Base-by-base conservation (phyloP, 2,888 invertebrate genomes). In the Camponotus fellah region DNA sequence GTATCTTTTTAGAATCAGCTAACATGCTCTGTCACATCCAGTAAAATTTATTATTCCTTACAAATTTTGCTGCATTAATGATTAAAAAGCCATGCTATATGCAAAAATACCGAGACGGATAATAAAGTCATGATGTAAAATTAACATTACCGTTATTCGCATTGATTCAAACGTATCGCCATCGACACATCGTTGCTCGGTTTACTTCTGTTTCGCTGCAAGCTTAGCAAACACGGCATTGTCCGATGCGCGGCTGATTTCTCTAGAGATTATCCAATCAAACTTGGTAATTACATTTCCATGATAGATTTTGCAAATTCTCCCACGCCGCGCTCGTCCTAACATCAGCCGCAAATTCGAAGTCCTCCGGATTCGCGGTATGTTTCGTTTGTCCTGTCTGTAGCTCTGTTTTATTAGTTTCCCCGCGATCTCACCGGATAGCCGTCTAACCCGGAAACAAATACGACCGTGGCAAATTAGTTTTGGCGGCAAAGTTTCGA, bases 261-360 rank as follows among this genome's bases (percentile, higher is more conserved):
- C 89, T 87, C 85, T 74, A 34, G 85, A 82, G 88, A 80, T 85
- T 83, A 90, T 82, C 87, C 91, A 92, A 92, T 92, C 90, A 91
- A 92, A 92, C 90, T 92, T 92, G 79, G 83, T 92, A 91, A 92
- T 92, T 92, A 92, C 91, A 89, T 92, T 92, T 88, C 83, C 86
- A 79, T 87, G 90, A 89, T 85, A 87, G 86, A 77, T 88, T 77
- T 83, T 69, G 71, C 74, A 83, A 81, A 83, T 89, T 86, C 69
- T 85, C 83, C 58, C 79, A 79, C 79, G 60, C 60, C 56, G 58
- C 56, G 46, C 40, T 49, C 21, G 66, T 49, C 66, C 26, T 49
- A 32, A 26, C 71, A 68, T 60, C n/a, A 64, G 43, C 79, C 66
- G 68, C 83, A 79, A 80, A 80, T 83, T 60, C 79, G 56, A 40